These are phyloP conservation scores for Drosophila kuntzei DNA, from an alignment of 2,888 invertebrate genomes.

Conservation along the genomic window DNA sequence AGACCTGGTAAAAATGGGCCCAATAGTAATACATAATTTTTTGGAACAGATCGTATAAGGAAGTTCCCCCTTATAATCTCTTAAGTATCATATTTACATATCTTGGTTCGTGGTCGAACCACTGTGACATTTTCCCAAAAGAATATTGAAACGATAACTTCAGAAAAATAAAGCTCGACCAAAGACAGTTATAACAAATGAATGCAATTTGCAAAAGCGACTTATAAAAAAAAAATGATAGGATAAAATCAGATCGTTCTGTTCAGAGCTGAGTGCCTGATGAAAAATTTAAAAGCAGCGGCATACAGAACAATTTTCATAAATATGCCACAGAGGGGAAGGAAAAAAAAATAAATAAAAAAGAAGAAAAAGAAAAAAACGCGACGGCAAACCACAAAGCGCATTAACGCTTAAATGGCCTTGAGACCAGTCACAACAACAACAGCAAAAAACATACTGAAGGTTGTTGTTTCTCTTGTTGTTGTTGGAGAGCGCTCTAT, in stretches of 20 bases:
- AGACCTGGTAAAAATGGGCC: no score
- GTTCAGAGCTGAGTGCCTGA: constrained; percentile 54
- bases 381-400: constrained; percentile 61
- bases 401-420: constrained; percentile 76
- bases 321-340: constrained; percentile 57
- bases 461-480: constrained; percentile 4
- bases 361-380: constrained; percentile 1
- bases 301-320: constrained; percentile 63
- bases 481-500: constrained; percentile 23
- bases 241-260: constrained; percentile 22
- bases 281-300: constrained; percentile 64
- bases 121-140: constrained; percentile 23
- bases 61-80: neutral
- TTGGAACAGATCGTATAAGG: no score
- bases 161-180: constrained; percentile 14
- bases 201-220: constrained; percentile 55
- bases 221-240: constrained; percentile 37
- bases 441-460: constrained; percentile 17
- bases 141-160: constrained; percentile 39
- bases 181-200: constrained; percentile 46
- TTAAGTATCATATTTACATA: no score
- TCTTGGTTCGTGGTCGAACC: neutral
- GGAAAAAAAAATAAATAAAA: neutral
- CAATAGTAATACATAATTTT: no score
- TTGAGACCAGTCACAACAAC: constrained; percentile 44